A percentile compares a stretch with the other conserved stretches of the same genome.
Conservation (phyloP, 2,797 vertebrate species). For the Hephaestus fuliginosus region DNA sequence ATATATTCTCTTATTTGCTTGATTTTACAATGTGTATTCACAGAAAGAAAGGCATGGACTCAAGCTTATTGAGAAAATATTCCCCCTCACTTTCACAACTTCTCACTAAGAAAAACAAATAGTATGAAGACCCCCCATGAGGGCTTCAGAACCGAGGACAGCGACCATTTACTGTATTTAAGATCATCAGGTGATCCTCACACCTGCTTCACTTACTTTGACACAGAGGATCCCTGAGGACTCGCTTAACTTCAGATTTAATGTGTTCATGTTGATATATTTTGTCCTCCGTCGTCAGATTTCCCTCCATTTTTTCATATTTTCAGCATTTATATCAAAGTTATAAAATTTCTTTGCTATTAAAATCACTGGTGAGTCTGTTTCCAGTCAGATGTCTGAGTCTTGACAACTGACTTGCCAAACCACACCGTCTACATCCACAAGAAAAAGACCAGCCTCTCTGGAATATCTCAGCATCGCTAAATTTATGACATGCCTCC, state of each 20-base stretch:
- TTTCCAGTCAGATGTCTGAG: constrained; percentile 7
- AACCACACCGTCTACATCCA: constrained; percentile 13
- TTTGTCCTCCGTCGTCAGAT: not conserved
- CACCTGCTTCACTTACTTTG: too few species aligned
- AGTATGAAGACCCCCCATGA: too few species aligned
- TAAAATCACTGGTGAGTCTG: not conserved
- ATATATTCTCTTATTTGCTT: not conserved
- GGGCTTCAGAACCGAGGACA: too few species aligned
- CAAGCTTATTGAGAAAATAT: too few species aligned
- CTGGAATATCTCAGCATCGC: not conserved
- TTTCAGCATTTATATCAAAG: not conserved
- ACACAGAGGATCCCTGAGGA: too few species aligned
- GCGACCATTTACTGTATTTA: too few species aligned
- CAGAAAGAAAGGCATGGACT: not conserved
- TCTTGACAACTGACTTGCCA: constrained; percentile 7
- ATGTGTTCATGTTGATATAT: not conserved
- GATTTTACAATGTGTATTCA: not conserved
- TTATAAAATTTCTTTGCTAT: not conserved
- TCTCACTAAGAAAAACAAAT: too few species aligned
- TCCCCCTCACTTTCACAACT: too few species aligned
- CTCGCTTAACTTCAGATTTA: too few species aligned
- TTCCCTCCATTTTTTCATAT: not conserved
- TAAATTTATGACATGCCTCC: not conserved
- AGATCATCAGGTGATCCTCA: too few species aligned
- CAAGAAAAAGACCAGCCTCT: not conserved